Base-by-base conservation (phyloP, 64 coral and sea anemone genomes). In the Montipora foliosa region DNA sequence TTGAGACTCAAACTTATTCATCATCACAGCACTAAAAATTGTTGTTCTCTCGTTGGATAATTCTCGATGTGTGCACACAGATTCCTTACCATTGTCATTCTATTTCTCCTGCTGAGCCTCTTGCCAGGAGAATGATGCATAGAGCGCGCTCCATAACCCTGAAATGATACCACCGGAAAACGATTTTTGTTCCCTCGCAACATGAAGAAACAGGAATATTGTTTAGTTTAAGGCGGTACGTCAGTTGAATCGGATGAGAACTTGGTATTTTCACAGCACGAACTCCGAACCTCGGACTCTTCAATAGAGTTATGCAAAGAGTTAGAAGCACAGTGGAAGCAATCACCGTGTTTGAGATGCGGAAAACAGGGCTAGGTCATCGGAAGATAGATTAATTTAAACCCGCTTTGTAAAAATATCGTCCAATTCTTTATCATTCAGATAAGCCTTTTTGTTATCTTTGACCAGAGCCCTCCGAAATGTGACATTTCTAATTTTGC, bases 401-500 rank as follows among this genome's bases (percentile, higher is more conserved):
- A 64, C 9, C 0, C 82, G 62, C 67, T 49, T 86, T 86, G 82
- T 84, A 8, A 44, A 14, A 67, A 67, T 47, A 47, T 67, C 17
- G 17, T 71, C 45, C 46, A 1, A 55, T 29, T 86, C 50, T 44
- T 86, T 70, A 68, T 50, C 17, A 14, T 72, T 17, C 17, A 45
- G 62, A 86, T 47, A 86, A 50, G 44, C 47, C 66, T 85, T 86
- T 86, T 48, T 86, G 82, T 72, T 84, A 50, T 86, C 66, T 72
- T 84, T 86, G 82, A 71, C 82, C 68, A 3, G 7, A 21, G 9
- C 64, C 82, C 66, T 71, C 82, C 82, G 29, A 86, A 67, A 79
- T 84, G 79, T 83, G 88, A 95, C 93, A 90, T 83, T 78, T 95
- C 37, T 89, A 95, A 86, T 94, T 90, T 95, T 95, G 46, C 59